A percentile compares a stretch with the other conserved stretches of the same genome.
Evolutionary conservation across 1,140 invertebrate genomes (phyloP).

Genomic region (Bradysia coprophila): DNA sequence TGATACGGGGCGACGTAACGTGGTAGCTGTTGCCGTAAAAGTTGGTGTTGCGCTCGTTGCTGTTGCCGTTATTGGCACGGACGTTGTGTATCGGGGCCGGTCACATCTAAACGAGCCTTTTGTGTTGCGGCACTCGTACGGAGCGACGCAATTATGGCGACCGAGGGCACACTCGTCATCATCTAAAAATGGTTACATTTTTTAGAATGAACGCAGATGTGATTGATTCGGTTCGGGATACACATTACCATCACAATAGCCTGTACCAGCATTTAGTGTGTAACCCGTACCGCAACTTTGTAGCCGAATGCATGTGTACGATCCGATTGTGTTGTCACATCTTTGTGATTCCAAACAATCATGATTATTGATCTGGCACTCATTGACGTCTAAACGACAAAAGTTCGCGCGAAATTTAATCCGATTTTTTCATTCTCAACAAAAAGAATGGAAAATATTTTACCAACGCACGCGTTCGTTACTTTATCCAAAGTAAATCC

Average conservation of each 20-base stretch:
- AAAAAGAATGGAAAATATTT: constrained; percentile 9
- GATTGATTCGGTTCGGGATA: too few relatives aligned
- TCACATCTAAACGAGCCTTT: constrained; percentile 21
- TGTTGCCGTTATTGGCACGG: background rate
- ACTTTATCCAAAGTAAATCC: constrained; percentile 48
- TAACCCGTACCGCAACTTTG: constrained; percentile 92
- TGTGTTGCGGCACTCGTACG: constrained; percentile 69
- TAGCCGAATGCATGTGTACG: constrained; percentile 60
- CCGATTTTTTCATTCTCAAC: background rate
- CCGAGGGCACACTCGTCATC: constrained; percentile 78
- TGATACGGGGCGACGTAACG: background rate
- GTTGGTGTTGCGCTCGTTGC: background rate
- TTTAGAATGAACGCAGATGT: too few relatives aligned
- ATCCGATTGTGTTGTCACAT: constrained; percentile 81
- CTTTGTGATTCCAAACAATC: constrained; percentile 46
- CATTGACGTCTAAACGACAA: constrained; percentile 34
- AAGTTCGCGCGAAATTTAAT: background rate
- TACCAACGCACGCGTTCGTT: constrained; percentile 51
- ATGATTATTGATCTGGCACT: constrained; percentile 33
- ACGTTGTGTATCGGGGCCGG: constrained; percentile 2
- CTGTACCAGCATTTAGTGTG: constrained; percentile 71
- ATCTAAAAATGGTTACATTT: constrained; percentile 34
- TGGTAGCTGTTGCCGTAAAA: background rate
- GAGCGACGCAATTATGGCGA: constrained; percentile 60
- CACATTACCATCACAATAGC: constrained; percentile 75